These are phyloP conservation scores for Lithophane socia DNA, from an alignment of 2,888 invertebrate species.

Conservation along the genomic window DNA sequence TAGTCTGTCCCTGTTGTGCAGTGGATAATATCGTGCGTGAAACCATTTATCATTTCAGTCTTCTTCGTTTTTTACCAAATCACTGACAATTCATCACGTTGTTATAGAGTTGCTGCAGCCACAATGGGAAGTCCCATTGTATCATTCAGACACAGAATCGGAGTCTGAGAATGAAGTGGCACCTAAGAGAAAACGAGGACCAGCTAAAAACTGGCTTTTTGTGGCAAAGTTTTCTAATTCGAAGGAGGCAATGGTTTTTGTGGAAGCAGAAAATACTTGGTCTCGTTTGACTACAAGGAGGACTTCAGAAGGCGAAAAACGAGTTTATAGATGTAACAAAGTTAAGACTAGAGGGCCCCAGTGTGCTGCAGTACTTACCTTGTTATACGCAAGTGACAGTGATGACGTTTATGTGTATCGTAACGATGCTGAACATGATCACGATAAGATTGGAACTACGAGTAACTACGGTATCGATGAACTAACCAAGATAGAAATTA, in stretches of 20 bases:
- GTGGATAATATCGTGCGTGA: background rate
- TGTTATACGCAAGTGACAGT: conserved; percentile 9
- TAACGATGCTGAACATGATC: conserved; percentile 19
- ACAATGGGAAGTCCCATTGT: background rate
- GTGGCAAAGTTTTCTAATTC: background rate
- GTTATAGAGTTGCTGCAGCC: conserved; percentile 8
- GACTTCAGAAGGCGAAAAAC: conserved; percentile 6
- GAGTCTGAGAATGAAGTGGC: background rate
- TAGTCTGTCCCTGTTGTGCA: background rate
- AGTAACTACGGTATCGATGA: conserved; percentile 55
- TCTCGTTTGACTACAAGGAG: conserved; percentile 1
- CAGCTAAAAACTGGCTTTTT: conserved; percentile 6
- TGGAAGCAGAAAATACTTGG: conserved; percentile 16
- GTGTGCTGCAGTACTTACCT: conserved; percentile 15
- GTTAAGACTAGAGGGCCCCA: conserved; percentile 18
- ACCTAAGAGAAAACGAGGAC: conserved; percentile 8
- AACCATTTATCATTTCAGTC: background rate
- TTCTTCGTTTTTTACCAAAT: background rate
- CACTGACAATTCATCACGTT: background rate
- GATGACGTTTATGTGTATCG: conserved; percentile 2
- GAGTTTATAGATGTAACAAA: conserved; percentile 16
- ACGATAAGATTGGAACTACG: conserved; percentile 2
- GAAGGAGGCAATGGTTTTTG: background rate
- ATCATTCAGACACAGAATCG: background rate
- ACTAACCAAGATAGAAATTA: conserved; percentile 22